phyloP scores from a whole-genome alignment of 2,797 vertebrate species.

The Hypotaenidia philippensis region DNA sequence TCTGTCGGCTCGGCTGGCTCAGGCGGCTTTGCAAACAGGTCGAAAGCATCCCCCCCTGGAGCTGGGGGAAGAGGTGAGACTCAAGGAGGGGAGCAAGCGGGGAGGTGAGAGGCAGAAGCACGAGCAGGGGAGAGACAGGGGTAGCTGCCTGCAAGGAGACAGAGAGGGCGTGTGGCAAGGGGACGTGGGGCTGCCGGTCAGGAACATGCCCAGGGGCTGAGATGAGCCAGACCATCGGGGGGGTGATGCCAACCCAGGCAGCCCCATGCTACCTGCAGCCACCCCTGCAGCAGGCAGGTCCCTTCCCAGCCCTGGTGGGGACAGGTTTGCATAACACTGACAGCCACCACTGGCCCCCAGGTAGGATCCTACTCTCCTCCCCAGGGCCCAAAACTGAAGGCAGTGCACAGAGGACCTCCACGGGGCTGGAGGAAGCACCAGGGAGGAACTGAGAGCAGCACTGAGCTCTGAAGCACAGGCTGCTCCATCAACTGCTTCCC shows the following conservation, averaged over 20 bases:
- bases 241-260: not conserved
- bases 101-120: not conserved
- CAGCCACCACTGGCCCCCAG: not conserved
- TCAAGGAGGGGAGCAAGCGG: conserved; percentile 24
- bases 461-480: not conserved
- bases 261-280: not conserved
- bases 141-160: conserved; percentile 12
- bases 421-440: not conserved
- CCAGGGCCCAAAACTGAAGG: not conserved
- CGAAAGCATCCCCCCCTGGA: conserved; percentile 66
- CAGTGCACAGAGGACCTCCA: not conserved
- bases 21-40: conserved; percentile 73
- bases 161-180: not conserved
- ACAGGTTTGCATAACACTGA: not conserved
- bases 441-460: conserved; percentile 16
- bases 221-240: not conserved
- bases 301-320: not conserved
- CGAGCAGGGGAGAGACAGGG: not conserved
- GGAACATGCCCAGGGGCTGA: not conserved
- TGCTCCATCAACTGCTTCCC: not conserved
- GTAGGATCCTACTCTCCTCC: not conserved
- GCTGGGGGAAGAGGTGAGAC: conserved; percentile 54
- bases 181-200: not conserved
- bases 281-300: not conserved
- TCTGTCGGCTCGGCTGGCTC: conserved; percentile 56